Evolutionary conservation across 2,113 vertebrate genomes (phyloP).

Genomic region (Mesocricetus auratus): DNA sequence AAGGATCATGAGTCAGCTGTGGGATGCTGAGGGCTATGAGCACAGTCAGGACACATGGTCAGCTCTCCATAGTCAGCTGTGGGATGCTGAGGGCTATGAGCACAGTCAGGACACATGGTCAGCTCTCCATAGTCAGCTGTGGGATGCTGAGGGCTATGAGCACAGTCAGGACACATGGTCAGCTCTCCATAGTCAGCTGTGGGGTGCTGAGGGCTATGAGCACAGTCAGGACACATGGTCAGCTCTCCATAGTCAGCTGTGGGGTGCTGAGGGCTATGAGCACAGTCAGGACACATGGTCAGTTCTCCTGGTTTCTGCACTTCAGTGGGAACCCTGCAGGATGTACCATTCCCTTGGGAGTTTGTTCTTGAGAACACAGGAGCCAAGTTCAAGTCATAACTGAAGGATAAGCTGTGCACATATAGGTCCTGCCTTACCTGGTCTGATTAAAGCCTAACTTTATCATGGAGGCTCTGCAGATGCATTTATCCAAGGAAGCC

Average conservation of each 20-base stretch:
- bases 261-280: neutral
- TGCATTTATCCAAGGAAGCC: neutral
- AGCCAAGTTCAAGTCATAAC: neutral
- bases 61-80: neutral
- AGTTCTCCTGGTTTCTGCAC: neutral
- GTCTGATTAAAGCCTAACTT: neutral
- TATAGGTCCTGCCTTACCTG: neutral
- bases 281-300: no score
- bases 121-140: neutral
- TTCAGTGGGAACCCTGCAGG: no score
- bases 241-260: neutral
- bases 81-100: no score
- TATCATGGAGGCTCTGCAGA: neutral
- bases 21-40: neutral
- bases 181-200: neutral
- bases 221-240: no score
- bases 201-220: neutral
- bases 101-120: no score
- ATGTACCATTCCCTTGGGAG: neutral
- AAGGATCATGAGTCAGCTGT: conserved; percentile 42
- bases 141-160: neutral
- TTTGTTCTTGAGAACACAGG: neutral
- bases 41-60: no score
- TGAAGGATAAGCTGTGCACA: neutral
- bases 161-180: no score